These are phyloP conservation scores for human (Homo sapiens) DNA, from an alignment of 2,113 vertebrate genomes.

Conservation along the genomic window GRCh38 chr1:69288501-69289000, in stretches of 20 bases:
- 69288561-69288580: background rate
- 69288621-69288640: background rate
- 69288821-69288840: background rate
- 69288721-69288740: background rate
- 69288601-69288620: background rate
- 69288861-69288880: background rate
- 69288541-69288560: background rate
- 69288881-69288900: background rate
- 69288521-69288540: background rate
- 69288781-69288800: constrained; percentile 20
- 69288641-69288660: background rate
- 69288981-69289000: background rate
- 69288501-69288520: background rate
- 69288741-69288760: background rate
- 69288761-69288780: background rate
- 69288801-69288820: background rate
- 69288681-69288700: background rate
- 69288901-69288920: background rate
- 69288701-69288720: background rate
- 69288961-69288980: background rate
- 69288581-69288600: background rate
- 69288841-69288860: background rate
- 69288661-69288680: background rate
- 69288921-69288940: background rate
- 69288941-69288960: background rate